Base-by-base conservation (phyloP, 1,140 invertebrate genomes). In the Archegozetes longisetosus region DNA sequence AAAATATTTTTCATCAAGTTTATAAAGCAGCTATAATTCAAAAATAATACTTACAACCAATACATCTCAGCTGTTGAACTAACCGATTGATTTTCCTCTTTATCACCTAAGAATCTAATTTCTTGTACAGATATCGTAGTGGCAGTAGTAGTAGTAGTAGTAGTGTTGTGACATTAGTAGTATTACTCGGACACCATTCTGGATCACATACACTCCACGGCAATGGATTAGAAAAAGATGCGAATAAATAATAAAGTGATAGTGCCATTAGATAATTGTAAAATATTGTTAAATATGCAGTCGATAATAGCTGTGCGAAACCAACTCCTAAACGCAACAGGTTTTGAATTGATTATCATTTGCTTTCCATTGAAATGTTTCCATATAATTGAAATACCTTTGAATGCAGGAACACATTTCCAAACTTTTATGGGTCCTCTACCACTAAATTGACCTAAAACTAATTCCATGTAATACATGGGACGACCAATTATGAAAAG, bases 401-500 rank as follows among this genome's bases (percentile, higher is more conserved):
- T 66, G 17, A 68, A 60, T 3, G 66, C 67, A 2, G 67, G 67
- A 27, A 65, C 64, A 56, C 60, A 64, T 61, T 61, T 65, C 67
- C 67, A 68, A 3, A 67, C 50, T 53, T 63, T 65, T 14, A 68
- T 63, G 3, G 65, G 60, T 13, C 66, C 64, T 53, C 60, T 46
- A 22, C 62, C 62, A 23, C 52, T 64, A 55, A 68, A 68, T 46
- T 76, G 74, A 6, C 73, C 74, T 53, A 75, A 64, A 25, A 70
- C 70, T 22, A 75, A 64, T 59, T 79, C 75, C 66, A 77, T 66
- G 64, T 74, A 75, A 65, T 78, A 78, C 62, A 75, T 68, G 0
- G 76, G 76, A 58, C 75, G 73, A 20, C 77, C 77, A 58, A 79
- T 73, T 29, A 79, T 67, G 14, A 79, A 69, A 62, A 81, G 73